Base-by-base conservation (phyloP, 2,113 vertebrate species). In the Stictonetta naevosa region DNA sequence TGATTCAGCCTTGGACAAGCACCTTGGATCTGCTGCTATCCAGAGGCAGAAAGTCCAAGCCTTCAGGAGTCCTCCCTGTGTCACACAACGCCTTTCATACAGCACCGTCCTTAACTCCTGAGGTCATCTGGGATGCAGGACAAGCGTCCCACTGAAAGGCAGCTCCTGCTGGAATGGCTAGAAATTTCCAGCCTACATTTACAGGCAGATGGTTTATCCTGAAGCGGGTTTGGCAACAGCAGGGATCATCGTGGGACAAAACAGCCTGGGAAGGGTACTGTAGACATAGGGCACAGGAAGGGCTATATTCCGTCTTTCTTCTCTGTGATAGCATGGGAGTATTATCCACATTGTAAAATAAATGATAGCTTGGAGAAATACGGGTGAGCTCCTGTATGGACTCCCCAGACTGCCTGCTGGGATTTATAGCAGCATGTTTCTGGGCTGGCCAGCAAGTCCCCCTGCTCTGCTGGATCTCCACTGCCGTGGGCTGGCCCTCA, bases 401-500 rank as follows among this genome's bases (percentile, higher is more conserved):
- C 4, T 82, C 34, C 40, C 44, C 46, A 67, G 40, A 2, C 15
- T 82, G 50, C 10, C 52, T 67, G 44, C 78, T 66, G 67, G 60
- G 62, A 16, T 88, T 88, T n/a, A 20, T 38, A 73, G 55, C 60
- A 20, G 15, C 0, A 0, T 73, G n/a, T 68, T 68, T 55, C 46
- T 62, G 31, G 10, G 38, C 46, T 12, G 26, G 18, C 22, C 53
- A 40, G 8, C 44, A n/a, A 46, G 72, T 68, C 60, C 42, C 2
- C 26, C 11, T 0, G 4, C 53, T 68, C 6, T 1, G 11, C 42
- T 36, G 76, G 58, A 6, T 62, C 76, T 62, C 33, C 36, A 53
- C 3, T 15, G 11, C 50, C 16, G 2, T 1, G 11, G 10, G 19
- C 12, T 0, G 5, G 4, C 28, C 31, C 13, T 33, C 8, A 0